A percentile compares a stretch with the other conserved stretches of the same genome.
These are phyloP conservation scores for Pachliopta kotzebuea DNA, from an alignment of 2,888 invertebrate genomes.

Conservation along the genomic window DNA sequence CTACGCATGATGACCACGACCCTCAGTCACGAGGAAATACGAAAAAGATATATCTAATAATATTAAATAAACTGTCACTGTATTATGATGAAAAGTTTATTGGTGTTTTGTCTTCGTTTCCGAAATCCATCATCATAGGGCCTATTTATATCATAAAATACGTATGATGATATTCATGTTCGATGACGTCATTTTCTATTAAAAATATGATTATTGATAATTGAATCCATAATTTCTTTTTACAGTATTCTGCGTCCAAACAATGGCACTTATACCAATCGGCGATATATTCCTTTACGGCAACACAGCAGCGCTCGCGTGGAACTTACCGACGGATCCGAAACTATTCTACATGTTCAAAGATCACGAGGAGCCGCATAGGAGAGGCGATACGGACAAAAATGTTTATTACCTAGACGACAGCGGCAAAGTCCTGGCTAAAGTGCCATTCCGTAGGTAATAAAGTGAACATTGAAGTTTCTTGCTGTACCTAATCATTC, in stretches of 20 bases:
- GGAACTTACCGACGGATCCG: slow-evolving; percentile 84
- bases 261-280: slow-evolving; percentile 77
- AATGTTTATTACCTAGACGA: slow-evolving; percentile 58
- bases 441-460: slow-evolving; percentile 61
- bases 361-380: slow-evolving; percentile 46
- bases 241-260: slow-evolving; percentile 83
- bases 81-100: too few relatives aligned
- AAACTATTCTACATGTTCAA: slow-evolving; percentile 54
- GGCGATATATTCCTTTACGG: slow-evolving; percentile 84
- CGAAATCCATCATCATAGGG: too few relatives aligned
- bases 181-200: neutral
- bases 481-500: neutral
- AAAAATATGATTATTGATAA: neutral
- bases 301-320: slow-evolving; percentile 87
- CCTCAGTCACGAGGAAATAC: too few relatives aligned
- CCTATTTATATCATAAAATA: neutral
- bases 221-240: slow-evolving; percentile 30
- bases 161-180: neutral
- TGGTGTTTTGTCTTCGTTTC: too few relatives aligned
- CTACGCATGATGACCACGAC: too few relatives aligned
- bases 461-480: neutral
- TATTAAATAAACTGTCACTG: too few relatives aligned
- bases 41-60: too few relatives aligned
- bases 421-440: slow-evolving; percentile 52
- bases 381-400: slow-evolving; percentile 51